phyloP scores from a whole-genome alignment of 2,797 vertebrate species.

The Acanthiza pusilla region DNA sequence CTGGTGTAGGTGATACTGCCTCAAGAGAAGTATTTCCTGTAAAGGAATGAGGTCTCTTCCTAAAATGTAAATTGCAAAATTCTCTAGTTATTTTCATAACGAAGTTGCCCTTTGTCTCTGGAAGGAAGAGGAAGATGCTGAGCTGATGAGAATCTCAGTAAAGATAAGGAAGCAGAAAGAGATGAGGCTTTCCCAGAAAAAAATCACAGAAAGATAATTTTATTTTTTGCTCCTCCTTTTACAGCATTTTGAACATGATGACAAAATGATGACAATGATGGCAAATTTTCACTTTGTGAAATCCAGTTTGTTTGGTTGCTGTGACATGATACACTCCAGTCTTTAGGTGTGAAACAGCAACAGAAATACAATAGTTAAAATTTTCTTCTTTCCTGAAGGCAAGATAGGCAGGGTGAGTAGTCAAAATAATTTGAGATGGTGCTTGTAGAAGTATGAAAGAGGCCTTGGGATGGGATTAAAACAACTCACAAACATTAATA shows the following conservation, averaged over 20 bases:
- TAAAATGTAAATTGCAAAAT: conserved; percentile 70
- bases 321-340: neutral
- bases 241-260: neutral
- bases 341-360: neutral
- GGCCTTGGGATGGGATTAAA: neutral
- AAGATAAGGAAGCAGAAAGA: conserved; percentile 82
- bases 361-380: neutral
- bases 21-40: neutral
- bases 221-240: neutral
- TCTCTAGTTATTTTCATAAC: conserved; percentile 76
- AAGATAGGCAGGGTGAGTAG: neutral
- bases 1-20: neutral
- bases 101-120: conserved; percentile 84
- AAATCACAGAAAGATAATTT: neutral
- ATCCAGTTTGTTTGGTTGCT: neutral
- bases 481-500: neutral
- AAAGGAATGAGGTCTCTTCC: neutral
- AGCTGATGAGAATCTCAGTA: conserved; percentile 68
- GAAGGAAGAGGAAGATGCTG: conserved; percentile 77
- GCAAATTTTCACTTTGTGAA: neutral
- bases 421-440: neutral
- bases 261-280: neutral
- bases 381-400: conserved; percentile 64
- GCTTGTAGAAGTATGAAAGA: neutral
- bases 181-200: conserved; percentile 72